These are phyloP conservation scores for Cygnus olor DNA, from an alignment of 2,797 vertebrate genomes.

Conservation along the genomic window DNA sequence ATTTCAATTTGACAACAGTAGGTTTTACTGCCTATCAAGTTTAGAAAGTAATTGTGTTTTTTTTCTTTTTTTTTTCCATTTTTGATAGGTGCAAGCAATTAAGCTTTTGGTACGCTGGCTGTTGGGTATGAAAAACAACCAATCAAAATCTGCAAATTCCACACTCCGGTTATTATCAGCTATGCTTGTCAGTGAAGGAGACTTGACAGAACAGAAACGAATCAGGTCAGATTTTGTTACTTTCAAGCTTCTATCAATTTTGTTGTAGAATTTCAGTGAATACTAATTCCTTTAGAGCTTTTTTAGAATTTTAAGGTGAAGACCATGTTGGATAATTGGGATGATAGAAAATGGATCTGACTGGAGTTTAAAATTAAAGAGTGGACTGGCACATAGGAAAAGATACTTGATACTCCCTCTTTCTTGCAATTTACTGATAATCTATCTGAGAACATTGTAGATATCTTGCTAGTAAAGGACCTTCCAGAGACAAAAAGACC, in stretches of 20 bases:
- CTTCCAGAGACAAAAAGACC: neutral
- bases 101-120: constrained; percentile 98
- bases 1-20: neutral
- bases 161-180: constrained; percentile 96
- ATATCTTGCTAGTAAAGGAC: neutral
- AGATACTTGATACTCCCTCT: neutral
- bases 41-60: neutral
- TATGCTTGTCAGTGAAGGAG: constrained; percentile 98
- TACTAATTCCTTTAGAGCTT: neutral
- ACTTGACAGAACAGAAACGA: constrained; percentile 97
- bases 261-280: neutral
- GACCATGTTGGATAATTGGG: neutral
- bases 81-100: constrained; percentile 94
- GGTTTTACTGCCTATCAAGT: neutral
- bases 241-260: neutral
- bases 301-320: neutral
- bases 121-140: constrained; percentile 99
- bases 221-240: constrained; percentile 87
- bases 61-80: constrained; percentile 57
- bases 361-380: neutral
- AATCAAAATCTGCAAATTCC: constrained; percentile 97
- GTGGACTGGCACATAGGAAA: neutral
- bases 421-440: neutral
- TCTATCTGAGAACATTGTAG: neutral
- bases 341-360: neutral